A percentile compares a stretch with the other conserved stretches of the same genome.
phyloP scores from a whole-genome alignment of 2,113 vertebrate species.

The Oncorhynchus clarkii region DNA sequence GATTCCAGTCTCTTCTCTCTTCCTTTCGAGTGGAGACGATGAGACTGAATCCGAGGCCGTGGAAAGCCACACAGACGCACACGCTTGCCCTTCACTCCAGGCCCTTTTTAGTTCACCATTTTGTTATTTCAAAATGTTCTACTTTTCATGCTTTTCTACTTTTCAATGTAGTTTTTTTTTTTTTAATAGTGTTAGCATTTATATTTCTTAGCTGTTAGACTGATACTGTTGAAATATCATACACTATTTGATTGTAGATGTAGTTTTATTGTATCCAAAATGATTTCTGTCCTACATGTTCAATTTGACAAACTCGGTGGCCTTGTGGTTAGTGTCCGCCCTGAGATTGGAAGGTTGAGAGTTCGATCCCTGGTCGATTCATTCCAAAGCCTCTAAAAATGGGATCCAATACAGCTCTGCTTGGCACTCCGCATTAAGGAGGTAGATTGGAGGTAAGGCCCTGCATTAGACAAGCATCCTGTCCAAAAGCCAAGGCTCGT shows the following conservation, averaged over 20 bases:
- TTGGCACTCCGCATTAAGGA: too few relatives aligned
- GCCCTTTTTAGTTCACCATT: background rate
- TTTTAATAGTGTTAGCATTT: background rate
- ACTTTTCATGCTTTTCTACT: too few relatives aligned
- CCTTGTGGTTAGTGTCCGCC: too few relatives aligned
- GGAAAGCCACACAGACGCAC: background rate
- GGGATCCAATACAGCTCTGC: too few relatives aligned
- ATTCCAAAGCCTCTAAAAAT: too few relatives aligned
- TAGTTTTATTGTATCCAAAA: background rate
- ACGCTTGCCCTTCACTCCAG: background rate
- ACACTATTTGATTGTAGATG: background rate
- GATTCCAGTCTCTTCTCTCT: slow-evolving; percentile 18
- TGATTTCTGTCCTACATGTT: background rate
- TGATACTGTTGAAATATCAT: background rate
- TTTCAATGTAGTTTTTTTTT: background rate
- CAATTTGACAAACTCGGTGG: too few relatives aligned
- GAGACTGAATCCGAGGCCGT: slow-evolving; percentile 9
- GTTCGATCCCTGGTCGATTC: too few relatives aligned
- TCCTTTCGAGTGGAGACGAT: slow-evolving; percentile 20
- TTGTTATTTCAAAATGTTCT: background rate
- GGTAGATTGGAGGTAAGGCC: too few relatives aligned
- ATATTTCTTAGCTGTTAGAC: background rate
- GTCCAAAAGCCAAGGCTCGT: too few relatives aligned
- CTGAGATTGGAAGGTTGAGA: too few relatives aligned
- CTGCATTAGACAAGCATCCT: too few relatives aligned